Evolutionary conservation across 2,888 invertebrate genomes (phyloP), one percentile per base, ranked within the genome.

Genomic region (Hipparchia semele): DNA sequence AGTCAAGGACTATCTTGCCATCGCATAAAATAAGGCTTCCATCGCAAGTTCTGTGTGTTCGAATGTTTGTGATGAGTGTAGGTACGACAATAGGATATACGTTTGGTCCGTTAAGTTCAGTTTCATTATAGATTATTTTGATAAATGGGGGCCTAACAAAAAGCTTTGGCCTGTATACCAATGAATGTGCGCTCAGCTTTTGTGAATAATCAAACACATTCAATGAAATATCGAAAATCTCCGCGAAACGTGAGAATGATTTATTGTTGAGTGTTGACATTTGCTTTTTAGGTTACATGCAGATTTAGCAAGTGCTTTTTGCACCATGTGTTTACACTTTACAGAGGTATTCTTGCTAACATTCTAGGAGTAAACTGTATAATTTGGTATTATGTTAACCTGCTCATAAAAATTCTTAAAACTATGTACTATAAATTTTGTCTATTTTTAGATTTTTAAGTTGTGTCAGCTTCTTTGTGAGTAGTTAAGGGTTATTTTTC

Each of bases 201-300:
- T 46, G 61, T n/a, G 45, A 45, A 46, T 23, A 65, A 33, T 51
- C 51, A 9, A 23, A 65, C 51, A 33, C 7, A 65, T 23, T 65
- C 6, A 51, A 65, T 51, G 51, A 51, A 65, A 65, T 51, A 65
- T 65, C 10, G 51, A 51, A 51, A 65, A 65, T 53, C 64, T 65
- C 33, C 5, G 8, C 51, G 64, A 23, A 51, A 53, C 51, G 64
- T 65, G 51, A 23, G 64, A 65, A 65, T 65, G 64, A 65, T 65
- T 53, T 65, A 65, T 65, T 65, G 7, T 65, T 51, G 13, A 53
- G 65, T 65, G 51, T 65, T 65, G 65, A 65, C 65, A 53, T 65
- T 65, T 65, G 33, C 51, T 51, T 65, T 65, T 53, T 9, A 51
- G 51, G 51, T 64, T 49, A 49, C 45, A 49, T 65, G 65, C 49